phyloP scores from a whole-genome alignment of 2,797 vertebrate genomes.

The Rhinella marina region DNA sequence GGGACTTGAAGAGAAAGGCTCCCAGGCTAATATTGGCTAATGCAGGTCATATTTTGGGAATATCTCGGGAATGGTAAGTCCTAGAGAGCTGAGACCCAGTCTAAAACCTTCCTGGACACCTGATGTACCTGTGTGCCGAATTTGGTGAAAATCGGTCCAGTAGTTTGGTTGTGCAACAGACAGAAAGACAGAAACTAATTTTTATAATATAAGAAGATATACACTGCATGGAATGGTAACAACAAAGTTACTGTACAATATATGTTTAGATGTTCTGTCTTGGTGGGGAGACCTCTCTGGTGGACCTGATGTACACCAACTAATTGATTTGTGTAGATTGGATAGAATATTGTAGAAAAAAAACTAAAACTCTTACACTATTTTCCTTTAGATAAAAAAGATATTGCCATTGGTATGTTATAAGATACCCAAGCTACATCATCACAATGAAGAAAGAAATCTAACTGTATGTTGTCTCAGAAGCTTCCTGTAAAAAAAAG shows the following conservation, averaged over 20 bases:
- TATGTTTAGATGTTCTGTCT: neutral
- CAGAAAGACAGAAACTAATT: no score
- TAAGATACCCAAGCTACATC: neutral
- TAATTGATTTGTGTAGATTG: neutral
- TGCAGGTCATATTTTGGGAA: no score
- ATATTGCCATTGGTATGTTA: neutral
- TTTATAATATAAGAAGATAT: no score
- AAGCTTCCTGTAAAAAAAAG: constrained; percentile 8
- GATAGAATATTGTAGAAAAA: neutral
- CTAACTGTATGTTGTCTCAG: neutral
- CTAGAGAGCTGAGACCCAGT: no score
- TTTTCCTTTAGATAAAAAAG: neutral
- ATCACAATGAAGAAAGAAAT: neutral
- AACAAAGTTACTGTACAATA: neutral
- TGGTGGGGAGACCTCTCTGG: neutral
- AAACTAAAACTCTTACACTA: neutral
- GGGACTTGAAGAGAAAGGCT: no score
- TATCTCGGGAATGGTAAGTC: no score
- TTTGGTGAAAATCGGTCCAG: no score
- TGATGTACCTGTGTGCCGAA: no score
- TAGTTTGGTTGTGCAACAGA: no score
- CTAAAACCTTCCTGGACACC: no score
- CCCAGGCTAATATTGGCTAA: no score
- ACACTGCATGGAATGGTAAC: neutral
- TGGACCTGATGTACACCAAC: neutral